Percentiles rank a stretch among this genome's conserved stretches.
phyloP scores from a whole-genome alignment of 2,888 invertebrate species.

The Lochmaea capreae region DNA sequence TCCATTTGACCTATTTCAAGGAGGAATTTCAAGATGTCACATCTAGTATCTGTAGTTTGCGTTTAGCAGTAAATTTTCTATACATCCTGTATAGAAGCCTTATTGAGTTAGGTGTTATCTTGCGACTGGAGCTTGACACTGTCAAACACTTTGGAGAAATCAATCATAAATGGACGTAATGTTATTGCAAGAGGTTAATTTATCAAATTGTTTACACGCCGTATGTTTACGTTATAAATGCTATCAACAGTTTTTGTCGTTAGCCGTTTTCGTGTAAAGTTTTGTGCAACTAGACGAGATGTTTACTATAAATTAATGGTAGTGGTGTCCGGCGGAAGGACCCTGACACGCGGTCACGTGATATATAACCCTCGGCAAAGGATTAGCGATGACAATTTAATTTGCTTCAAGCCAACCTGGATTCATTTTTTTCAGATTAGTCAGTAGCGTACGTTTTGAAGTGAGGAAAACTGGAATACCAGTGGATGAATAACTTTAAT shows the following conservation, averaged over 20 bases:
- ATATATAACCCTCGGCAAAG: conserved; percentile 61
- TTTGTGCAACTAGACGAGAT: conserved; percentile 36
- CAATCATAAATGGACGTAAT: neutral
- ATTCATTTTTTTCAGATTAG: conserved; percentile 6
- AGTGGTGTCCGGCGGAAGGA: conserved; percentile 58
- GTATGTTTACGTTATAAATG: neutral
- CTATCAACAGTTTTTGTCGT: conserved; percentile 8
- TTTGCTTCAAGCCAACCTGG: conserved; percentile 34
- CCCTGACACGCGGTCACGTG: conserved; percentile 63
- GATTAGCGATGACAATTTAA: conserved; percentile 65
- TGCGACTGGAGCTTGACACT: too few relatives aligned
- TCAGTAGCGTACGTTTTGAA: neutral
- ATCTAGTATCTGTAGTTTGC: too few relatives aligned
- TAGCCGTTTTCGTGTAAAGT: conserved; percentile 14
- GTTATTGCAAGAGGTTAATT: neutral
- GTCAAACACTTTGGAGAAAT: neutral
- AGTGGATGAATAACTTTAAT: too few relatives aligned
- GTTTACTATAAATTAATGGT: conserved; percentile 60
- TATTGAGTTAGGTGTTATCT: too few relatives aligned
- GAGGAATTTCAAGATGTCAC: too few relatives aligned
- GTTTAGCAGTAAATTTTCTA: too few relatives aligned
- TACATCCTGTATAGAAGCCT: too few relatives aligned
- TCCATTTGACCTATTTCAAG: too few relatives aligned
- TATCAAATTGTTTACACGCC: neutral
- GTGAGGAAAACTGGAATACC: too few relatives aligned